Base-by-base conservation (phyloP, 1,140 invertebrate species). In the Aphaenogaster floridana region DNA sequence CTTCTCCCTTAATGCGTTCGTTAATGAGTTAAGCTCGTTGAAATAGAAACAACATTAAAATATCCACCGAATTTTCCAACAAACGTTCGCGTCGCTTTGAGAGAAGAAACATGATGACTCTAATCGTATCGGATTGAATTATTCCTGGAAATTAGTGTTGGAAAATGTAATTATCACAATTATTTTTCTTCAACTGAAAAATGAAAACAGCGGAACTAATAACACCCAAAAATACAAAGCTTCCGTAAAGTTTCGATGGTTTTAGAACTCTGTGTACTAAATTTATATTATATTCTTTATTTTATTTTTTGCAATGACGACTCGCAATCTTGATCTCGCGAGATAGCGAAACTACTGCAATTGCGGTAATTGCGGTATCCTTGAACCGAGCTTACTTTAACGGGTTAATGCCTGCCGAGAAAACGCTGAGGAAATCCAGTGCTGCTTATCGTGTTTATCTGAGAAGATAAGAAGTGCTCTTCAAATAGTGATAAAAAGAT, bases 381-480 rank as follows among this genome's bases (percentile, higher is more conserved):
- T 74, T 6, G 34, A 63, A 39, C 4, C n/a, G n/a, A 84, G 69
- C 28, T 50, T 36, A 57, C 13, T 50, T 74, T 48, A 48, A 61
- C 28, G 42, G 54, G 45, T 74, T 84, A 74, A 74, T 74, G 68
- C 57, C 28, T 84, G 17, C 28, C 34, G 17, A 84, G 80, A 39
- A 76, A 74, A 50, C 69, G 52, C n/a, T 7, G 54, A 59, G 54
- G 4, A 61, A 21, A 84, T 61, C 42, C 34, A 74, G 7, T 42
- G 80, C 69, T 15, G 39, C 69, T 63, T 84, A 84, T 84, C 80
- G 48, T 50, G 57, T 84, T 84, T 84, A 84, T 84, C 80, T 28
- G 54, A 50, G 21, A 13, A 48, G 42, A 61, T 48, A 76, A 50
- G 34, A 39, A 76, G 69, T 50, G 42, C 17, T 50, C 42, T 84